Evolutionary conservation across 2,888 invertebrate genomes (phyloP), one percentile per base, ranked within the genome.

Genomic region (Holacanthella duospinosa): DNA sequence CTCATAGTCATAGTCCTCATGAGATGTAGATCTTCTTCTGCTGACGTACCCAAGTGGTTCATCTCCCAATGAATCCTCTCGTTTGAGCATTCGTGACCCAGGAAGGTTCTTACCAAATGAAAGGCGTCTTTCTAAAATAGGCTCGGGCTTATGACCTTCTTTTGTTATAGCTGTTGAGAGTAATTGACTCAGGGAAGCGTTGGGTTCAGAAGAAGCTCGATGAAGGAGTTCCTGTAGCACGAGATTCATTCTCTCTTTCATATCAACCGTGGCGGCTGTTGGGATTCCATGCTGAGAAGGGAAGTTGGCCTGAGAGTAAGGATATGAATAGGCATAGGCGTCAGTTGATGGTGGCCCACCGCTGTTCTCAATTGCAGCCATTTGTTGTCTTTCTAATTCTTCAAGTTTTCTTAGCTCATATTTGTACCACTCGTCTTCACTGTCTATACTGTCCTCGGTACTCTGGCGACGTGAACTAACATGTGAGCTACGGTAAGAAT

Each of bases 401-500:
- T 93, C 90, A 43, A 93, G 78, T 77, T 92, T 90, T 62, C 89
- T 80, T 63, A 92, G 77, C 75, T 93, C 92, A 76, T 93, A 91
- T 74, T 89, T 89, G 74, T 91, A 93, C 87, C 92, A 93, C 76
- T 93, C 92, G 75, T 93, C 93, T 78, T 93, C 93, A 28, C 89
- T 90, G 76, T 93, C 93, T 63, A 93, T 92, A 74, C 90, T 90
- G 73, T 92, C 92, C 79, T 93, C 93, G 0, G 92, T 92, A 75
- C 91, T 91, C 78, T 93, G 92, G 59, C 92, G 82, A 70, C 92
- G 81, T 0, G 91, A 91, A 1, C 91, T 91, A 1, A 88, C 87
- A 71, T 88, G 80, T 0, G 91, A 92, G 74, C 91, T 91, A 71
- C 91, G 82, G 82, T 88, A 89, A 0, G 91, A 91, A 78, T 91